Base-by-base conservation (phyloP, 2,888 invertebrate species). In the Isoperla grammatica region DNA sequence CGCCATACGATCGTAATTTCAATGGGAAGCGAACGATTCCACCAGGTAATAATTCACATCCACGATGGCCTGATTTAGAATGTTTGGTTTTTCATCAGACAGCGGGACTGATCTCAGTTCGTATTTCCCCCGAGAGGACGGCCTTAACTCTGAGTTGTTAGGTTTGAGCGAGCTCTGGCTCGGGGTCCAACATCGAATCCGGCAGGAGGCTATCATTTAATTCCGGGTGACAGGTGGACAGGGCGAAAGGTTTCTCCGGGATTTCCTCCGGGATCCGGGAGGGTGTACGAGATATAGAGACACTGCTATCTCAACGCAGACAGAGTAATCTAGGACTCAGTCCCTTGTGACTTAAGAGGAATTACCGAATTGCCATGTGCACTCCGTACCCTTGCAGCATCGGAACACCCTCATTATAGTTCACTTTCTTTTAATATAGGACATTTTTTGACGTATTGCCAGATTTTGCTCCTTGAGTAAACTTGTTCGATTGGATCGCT, bases 201-300 rank as follows among this genome's bases (percentile, higher is more conserved):
- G 23, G 39, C 45, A 17, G 2, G 22, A 45, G 29, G 48, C 61
- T 60, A 63, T 63, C 63, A 61, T 61, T 63, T 63, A 61, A 63
- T 63, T 63, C 63, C 56, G 60, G 57, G 49, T 63, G 63, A 63
- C 63, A 63, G 61, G 63, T 63, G 60, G 59, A 59, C 61, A 63
- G 57, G 46, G 35, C 22, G 42, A 55, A 50, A 23, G 35, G 43
- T 62, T 62, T 62, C 62, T 61, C 20, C 60, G 56, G 63, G 61
- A 61, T 61, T 61, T 63, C 61, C 61, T 63, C 50, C 60, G 61
- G 63, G 63, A n/a, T n/a, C n/a, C n/a, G n/a, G n/a, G n/a, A n/a
- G n/a, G n/a, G n/a, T n/a, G 59, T 43, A 39, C 55, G 50, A 37
- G 53, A 53, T 35, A 53, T 53, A 37, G 53, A 53, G 53, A 53